Percentiles rank a stretch among this genome's conserved stretches.
phyloP scores from a whole-genome alignment of 1,140 invertebrate species.

The Hypsibius dujardini region DNA sequence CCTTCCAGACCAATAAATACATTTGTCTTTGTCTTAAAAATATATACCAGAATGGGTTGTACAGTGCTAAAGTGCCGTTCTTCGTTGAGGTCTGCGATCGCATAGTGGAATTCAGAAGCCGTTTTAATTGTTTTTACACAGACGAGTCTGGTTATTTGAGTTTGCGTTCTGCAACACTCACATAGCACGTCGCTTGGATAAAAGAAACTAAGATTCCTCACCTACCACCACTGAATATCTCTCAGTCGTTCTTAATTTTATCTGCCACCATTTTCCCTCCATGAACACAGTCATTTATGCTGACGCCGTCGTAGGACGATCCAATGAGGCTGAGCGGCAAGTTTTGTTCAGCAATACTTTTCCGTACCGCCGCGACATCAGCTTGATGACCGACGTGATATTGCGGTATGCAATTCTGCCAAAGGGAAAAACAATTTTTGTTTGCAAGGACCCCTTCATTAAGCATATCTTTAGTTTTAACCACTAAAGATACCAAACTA shows the following conservation, averaged over 20 bases:
- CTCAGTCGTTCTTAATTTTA: neutral
- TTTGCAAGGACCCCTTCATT: neutral
- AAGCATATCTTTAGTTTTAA: slow-evolving; percentile 16
- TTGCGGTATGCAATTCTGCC: slow-evolving; percentile 74
- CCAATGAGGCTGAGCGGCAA: slow-evolving; percentile 63
- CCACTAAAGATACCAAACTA: neutral
- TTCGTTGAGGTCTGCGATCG: no score
- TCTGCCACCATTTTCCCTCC: slow-evolving; percentile 52
- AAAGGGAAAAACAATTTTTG: slow-evolving; percentile 20
- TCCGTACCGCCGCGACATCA: slow-evolving; percentile 46
- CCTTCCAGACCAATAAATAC: no score
- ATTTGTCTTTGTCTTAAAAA: no score
- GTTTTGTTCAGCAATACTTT: slow-evolving; percentile 46
- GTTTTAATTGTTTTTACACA: no score
- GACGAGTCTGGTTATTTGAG: no score
- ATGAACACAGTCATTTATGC: slow-evolving; percentile 78
- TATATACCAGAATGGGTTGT: no score
- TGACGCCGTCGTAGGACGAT: slow-evolving; percentile 68
- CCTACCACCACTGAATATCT: no score
- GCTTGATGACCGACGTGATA: slow-evolving; percentile 67
- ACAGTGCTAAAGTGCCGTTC: no score
- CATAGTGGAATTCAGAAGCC: no score
- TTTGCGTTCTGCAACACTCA: no score
- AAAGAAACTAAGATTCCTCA: no score
- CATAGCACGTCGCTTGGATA: no score